Base-by-base conservation (phyloP, 2,113 vertebrate species). In the Poeciliopsis occidentalis region DNA sequence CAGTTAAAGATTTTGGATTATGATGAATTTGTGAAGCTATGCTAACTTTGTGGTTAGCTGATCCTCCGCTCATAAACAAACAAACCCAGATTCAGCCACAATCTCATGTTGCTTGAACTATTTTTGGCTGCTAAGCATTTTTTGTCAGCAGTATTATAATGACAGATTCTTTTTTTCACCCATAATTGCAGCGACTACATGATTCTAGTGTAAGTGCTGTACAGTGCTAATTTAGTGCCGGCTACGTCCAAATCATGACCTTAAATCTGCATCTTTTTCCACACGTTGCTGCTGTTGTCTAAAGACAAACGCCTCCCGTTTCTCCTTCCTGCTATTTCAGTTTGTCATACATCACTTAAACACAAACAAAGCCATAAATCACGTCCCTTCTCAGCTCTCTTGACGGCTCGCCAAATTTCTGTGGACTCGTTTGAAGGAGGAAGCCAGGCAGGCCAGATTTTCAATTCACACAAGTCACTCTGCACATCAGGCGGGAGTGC, bases 401-500 rank as follows among this genome's bases (percentile, higher is more conserved):
- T 66, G 64, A 41, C 26, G 27, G 61, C 71, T 60, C 30, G 85
- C 82, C 82, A 91, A 12, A 73, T 87, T 76, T 81, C 83, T 81
- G 77, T 17, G 64, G 70, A 75, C 41, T 51, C 64, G 39, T 65
- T 83, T 17, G 75, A 26, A 78, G 75, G 37, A 37, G 44, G 66
- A 81, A 71, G 31, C 66, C 30, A 64, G 64, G 47, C 30, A 64
- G 64, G 47, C 60, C 34, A 47, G 44, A 78, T 78, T 93, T 93
- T 89, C 87, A 88, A 86, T 84, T 69, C 67, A 87, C 76, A 90
- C 75, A 72, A 69, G 64, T 67, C 12, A 24, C 60, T 61, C 74
- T 47, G 75, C 81, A 80, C 81, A 76, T 85, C 70, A 71, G 78
- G 64, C 76, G 68, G 65, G 22, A 78, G 75, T 71, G 69, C 75